phyloP scores from a whole-genome alignment of 2,888 invertebrate genomes.

The Cheiracanthium punctorium region DNA sequence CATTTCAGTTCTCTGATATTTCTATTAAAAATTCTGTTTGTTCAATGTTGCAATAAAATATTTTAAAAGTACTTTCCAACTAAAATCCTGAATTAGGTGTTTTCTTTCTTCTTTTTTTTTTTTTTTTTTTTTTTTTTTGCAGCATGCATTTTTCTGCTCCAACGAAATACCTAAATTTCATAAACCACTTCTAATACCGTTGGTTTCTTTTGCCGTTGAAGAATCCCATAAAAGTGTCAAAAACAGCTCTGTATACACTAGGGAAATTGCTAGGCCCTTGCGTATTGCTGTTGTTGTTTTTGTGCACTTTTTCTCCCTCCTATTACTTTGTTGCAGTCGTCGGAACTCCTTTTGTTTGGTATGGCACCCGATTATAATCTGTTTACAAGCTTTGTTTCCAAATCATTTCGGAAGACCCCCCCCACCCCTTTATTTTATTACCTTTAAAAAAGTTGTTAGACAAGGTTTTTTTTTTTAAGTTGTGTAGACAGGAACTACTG shows the following conservation, averaged over 20 bases:
- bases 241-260: not conserved
- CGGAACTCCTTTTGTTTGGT: slow-evolving; percentile 27
- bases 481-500: not conserved
- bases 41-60: too few relatives aligned
- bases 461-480: not conserved
- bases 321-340: not conserved
- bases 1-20: too few relatives aligned
- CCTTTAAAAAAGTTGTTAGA: too few relatives aligned
- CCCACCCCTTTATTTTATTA: not conserved
- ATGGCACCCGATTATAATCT: slow-evolving; percentile 38
- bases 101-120: too few relatives aligned
- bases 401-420: too few relatives aligned
- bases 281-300: not conserved
- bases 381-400: slow-evolving; percentile 38
- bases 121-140: too few relatives aligned
- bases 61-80: too few relatives aligned
- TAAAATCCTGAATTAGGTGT: too few relatives aligned
- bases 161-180: too few relatives aligned
- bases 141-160: too few relatives aligned
- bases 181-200: not conserved
- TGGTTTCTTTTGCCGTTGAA: not conserved
- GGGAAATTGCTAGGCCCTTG: not conserved
- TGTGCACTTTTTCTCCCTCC: not conserved
- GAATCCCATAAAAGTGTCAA: not conserved
- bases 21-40: too few relatives aligned